Base-by-base conservation (phyloP, 2,113 vertebrate genomes). In the Osmerus eperlanus region DNA sequence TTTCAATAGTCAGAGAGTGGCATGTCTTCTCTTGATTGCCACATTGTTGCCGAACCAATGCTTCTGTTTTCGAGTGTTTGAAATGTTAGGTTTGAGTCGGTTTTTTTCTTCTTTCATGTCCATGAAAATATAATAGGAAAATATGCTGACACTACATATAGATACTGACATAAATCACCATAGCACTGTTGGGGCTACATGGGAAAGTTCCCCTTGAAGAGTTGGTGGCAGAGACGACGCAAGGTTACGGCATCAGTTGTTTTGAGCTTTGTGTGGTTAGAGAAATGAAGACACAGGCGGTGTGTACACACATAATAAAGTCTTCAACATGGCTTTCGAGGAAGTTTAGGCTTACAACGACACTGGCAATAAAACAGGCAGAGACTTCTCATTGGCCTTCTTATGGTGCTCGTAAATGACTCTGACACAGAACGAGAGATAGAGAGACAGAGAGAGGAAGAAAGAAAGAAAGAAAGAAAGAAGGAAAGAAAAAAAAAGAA, bases 271-370 rank as follows among this genome's bases (percentile, higher is more conserved):
- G 7, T 47, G 41, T 47, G 41, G 41, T 47, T 2, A 9, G 9
- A 47, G 41, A 12, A 47, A 47, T 36, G 41, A 11, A 47, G 8
- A 47, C 41, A 7, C 41, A 11, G 1, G 4, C 8, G 5, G 41
- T 47, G 9, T 47, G 41, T 9, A 47, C 9, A 7, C 13, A 14
- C n/a, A 62, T 41, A 18, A 77, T 77, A 65, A 61, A 62, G 63
- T 61, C 71, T 53, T 78, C 47, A 65, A 61, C 59, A 15, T 29
- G 13, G n/a, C 36, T 75, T 79, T 66, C 69, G 77, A 73, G 67
- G 71, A 78, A 70, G 71, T 77, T 70, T 73, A 41, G 55, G 74
- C 69, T 76, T 82, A 62, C 61, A 67, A 61, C 61, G 73, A 75
- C 68, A 72, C 64, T 64, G 18, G 19, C 68, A 67, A 67, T 81